Conservation (phyloP, 2,113 vertebrate species). For the Nesogale talazaci region DNA sequence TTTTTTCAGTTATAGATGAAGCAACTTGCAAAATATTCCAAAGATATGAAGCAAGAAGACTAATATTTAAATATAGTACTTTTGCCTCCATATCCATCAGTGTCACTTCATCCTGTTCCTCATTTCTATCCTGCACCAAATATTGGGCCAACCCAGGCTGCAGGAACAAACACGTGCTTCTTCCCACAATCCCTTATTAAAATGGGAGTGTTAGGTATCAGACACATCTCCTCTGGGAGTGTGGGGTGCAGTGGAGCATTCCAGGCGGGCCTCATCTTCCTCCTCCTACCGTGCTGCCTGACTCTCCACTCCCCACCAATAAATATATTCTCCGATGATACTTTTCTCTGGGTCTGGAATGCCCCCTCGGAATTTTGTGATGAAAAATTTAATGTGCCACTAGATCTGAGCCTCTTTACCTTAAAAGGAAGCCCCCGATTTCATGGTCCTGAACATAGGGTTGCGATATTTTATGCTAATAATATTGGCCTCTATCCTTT, state of each 20-base stretch:
- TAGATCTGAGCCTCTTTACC: no score
- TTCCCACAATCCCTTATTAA: slow-evolving; percentile 8
- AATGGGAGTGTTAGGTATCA: slow-evolving; percentile 74
- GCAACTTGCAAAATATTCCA: slow-evolving; percentile 49
- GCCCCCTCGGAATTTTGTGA: no score
- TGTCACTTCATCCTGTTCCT: background rate
- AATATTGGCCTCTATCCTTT: no score
- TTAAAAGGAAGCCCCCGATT: no score
- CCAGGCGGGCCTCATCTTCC: slow-evolving; percentile 46
- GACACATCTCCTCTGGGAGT: slow-evolving; percentile 34
- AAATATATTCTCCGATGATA: slow-evolving; percentile 72
- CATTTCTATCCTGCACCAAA: background rate
- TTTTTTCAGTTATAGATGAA: slow-evolving; percentile 43
- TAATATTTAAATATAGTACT: slow-evolving; percentile 11
- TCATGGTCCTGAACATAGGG: no score
- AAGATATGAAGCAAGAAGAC: slow-evolving; percentile 51
- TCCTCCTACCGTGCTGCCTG: slow-evolving; percentile 79
- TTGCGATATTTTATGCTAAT: no score
- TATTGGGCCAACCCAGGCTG: slow-evolving; percentile 6
- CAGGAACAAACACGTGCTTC: slow-evolving; percentile 36
- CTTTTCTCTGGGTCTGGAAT: no score
- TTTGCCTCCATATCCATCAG: background rate
- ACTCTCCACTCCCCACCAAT: slow-evolving; percentile 84
- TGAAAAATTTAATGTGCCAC: no score
- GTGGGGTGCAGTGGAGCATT: background rate